These are phyloP conservation scores for Lacerta viridis DNA, from an alignment of 2,797 vertebrate genomes.

Conservation along the genomic window DNA sequence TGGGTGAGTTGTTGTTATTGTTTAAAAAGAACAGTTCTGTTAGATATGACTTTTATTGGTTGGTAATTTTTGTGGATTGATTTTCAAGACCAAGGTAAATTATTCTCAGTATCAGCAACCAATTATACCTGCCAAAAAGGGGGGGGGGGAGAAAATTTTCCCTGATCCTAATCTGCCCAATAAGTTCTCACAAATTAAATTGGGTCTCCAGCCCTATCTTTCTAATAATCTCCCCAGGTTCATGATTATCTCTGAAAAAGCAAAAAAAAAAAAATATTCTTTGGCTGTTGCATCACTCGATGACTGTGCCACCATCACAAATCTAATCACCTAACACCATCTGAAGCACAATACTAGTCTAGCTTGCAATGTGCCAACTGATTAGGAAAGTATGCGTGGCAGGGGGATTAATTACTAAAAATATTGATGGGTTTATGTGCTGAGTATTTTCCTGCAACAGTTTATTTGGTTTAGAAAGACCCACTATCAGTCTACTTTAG, in stretches of 20 bases:
- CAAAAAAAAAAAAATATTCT: not conserved
- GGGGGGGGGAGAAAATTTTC: rapidly evolving
- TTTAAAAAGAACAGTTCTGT: not conserved
- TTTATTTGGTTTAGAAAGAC: not conserved
- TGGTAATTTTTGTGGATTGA: not conserved
- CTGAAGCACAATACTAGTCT: not conserved
- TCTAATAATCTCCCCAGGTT: not conserved
- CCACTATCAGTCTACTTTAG: not conserved
- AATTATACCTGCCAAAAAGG: not conserved
- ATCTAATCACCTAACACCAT: not conserved
- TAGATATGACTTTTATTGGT: not conserved
- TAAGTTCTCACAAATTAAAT: not conserved
- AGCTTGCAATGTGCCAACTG: not conserved
- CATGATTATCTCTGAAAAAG: not conserved
- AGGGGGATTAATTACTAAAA: not conserved
- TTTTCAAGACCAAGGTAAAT: not conserved
- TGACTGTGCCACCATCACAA: not conserved
- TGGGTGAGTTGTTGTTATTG: not conserved
- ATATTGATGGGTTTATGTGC: not conserved
- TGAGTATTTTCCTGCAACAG: not conserved
- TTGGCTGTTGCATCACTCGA: not conserved
- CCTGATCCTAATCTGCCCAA: not conserved
- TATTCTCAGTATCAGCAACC: not conserved
- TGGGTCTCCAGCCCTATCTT: not conserved
- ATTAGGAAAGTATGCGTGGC: not conserved